These are phyloP conservation scores for Argyrosomus regius DNA, from an alignment of 2,797 vertebrate genomes.

Conservation along the genomic window DNA sequence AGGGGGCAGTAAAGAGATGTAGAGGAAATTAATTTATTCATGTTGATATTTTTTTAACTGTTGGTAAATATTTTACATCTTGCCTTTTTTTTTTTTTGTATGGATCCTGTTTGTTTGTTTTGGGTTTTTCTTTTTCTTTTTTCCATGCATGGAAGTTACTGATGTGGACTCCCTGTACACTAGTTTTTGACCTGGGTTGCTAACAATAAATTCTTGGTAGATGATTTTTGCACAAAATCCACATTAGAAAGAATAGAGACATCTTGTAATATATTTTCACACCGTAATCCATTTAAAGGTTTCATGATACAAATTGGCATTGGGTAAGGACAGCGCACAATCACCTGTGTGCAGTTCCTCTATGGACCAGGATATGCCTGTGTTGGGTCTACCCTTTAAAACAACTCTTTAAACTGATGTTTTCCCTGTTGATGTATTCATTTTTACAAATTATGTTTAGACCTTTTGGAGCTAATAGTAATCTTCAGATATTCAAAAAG, in stretches of 20 bases:
- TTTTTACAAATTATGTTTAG: slow-evolving; percentile 64
- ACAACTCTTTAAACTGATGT: slow-evolving; percentile 53
- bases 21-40: slow-evolving; percentile 87
- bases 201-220: slow-evolving; percentile 63
- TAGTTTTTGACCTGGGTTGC: slow-evolving; percentile 66
- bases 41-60: slow-evolving; percentile 86
- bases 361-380: slow-evolving; percentile 64
- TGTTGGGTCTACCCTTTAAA: slow-evolving; percentile 46
- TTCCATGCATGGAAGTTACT: slow-evolving; percentile 82
- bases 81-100: slow-evolving; percentile 78
- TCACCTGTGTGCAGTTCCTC: slow-evolving; percentile 53
- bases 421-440: slow-evolving; percentile 65
- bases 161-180: slow-evolving; percentile 73
- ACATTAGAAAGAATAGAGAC: slow-evolving; percentile 60
- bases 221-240: slow-evolving; percentile 71
- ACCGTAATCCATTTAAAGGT: slow-evolving; percentile 56
- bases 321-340: slow-evolving; percentile 16
- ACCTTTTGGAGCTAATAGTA: slow-evolving; percentile 61
- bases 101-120: slow-evolving; percentile 63
- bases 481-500: slow-evolving; percentile 67
- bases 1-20: slow-evolving; percentile 70
- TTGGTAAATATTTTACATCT: slow-evolving; percentile 84
- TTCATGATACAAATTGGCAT: slow-evolving; percentile 32
- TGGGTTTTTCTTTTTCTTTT: slow-evolving; percentile 58
- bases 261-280: slow-evolving; percentile 75